A percentile compares a stretch with the other conserved stretches of the same genome.
phyloP scores from a whole-genome alignment of 2,888 invertebrate species.

The Steromphala cineraria region DNA sequence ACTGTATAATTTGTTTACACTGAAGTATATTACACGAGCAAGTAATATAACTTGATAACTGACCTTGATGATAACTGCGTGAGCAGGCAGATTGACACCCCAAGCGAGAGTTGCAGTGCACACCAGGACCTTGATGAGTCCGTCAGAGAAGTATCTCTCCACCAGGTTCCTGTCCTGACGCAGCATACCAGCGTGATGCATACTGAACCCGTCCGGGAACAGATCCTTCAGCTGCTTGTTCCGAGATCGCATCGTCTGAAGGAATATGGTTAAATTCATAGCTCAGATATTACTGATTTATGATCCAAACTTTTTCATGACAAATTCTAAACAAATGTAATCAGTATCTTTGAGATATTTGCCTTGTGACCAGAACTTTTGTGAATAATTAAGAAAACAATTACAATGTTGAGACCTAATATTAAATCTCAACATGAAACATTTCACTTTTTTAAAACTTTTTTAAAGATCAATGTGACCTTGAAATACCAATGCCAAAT shows the following conservation, averaged over 20 bases:
- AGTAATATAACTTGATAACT: constrained; percentile 29
- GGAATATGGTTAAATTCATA: not conserved
- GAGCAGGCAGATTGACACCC: constrained; percentile 99
- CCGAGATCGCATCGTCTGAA: constrained; percentile 65
- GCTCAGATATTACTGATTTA: not conserved
- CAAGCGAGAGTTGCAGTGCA: constrained; percentile 99
- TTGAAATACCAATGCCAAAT: not conserved
- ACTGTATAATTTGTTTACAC: too few species aligned
- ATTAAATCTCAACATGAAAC: too few species aligned
- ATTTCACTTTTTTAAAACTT: too few species aligned
- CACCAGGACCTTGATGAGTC: constrained; percentile 89
- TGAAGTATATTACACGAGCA: too few species aligned
- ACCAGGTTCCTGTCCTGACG: constrained; percentile 86
- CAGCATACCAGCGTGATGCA: constrained; percentile 97
- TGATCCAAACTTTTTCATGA: not conserved
- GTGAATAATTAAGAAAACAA: too few species aligned
- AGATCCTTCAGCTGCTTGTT: constrained; percentile 90
- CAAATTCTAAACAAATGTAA: too few species aligned
- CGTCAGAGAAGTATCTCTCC: constrained; percentile 92
- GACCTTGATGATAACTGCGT: constrained; percentile 95
- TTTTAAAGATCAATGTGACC: too few species aligned
- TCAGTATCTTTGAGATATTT: too few species aligned
- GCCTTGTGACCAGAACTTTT: too few species aligned
- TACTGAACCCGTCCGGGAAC: constrained; percentile 90
- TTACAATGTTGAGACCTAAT: too few species aligned